phyloP scores from a whole-genome alignment of 2,113 vertebrate species.

The Spheniscus mendiculus region DNA sequence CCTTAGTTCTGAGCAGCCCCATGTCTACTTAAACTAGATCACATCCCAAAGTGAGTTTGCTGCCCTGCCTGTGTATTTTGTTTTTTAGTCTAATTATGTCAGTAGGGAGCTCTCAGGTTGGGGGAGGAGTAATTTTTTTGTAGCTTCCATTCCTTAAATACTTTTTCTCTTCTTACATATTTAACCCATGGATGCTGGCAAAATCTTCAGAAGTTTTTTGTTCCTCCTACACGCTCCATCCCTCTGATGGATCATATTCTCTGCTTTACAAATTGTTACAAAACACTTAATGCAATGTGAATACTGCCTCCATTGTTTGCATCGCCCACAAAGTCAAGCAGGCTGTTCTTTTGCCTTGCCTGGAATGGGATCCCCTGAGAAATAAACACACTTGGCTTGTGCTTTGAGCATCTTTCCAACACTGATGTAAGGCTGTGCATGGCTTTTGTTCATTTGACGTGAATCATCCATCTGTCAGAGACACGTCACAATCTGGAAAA shows the following conservation, averaged over 20 bases:
- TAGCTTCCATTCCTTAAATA: neutral
- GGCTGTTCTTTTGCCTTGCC: neutral
- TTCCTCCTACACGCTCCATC: neutral
- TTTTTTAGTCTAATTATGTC: slow-evolving; percentile 23
- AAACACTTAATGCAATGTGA: neutral
- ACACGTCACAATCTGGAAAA: neutral
- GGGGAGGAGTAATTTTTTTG: neutral
- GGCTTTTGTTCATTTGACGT: neutral
- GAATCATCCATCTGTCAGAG: neutral
- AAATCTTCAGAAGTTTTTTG: neutral
- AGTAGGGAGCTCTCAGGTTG: neutral
- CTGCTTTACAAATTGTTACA: neutral
- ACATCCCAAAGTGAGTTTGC: neutral
- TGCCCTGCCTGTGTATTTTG: neutral
- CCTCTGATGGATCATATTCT: neutral
- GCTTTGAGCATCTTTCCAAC: neutral
- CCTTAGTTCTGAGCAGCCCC: neutral
- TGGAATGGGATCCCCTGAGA: neutral
- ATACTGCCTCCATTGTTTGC: neutral
- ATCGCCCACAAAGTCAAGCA: neutral
- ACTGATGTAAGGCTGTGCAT: neutral
- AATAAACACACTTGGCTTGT: neutral
- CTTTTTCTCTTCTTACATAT: neutral
- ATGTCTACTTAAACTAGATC: neutral
- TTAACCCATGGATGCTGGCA: neutral